Conservation (phyloP, 2,888 invertebrate genomes). For the Strigamia crassipes region DNA sequence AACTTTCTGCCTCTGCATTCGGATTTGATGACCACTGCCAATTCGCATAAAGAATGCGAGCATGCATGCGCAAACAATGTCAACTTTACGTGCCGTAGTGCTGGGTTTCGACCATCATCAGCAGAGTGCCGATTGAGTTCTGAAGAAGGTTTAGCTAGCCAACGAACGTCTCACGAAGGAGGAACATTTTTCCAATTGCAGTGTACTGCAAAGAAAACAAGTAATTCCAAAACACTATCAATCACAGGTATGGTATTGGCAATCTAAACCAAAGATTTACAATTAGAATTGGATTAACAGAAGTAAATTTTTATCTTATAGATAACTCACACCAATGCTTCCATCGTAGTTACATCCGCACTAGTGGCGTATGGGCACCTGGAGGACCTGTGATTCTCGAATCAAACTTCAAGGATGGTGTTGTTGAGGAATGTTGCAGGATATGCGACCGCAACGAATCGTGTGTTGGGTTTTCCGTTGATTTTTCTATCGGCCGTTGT, state of each 20-base stretch:
- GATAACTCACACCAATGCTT: not conserved
- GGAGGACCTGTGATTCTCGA: constrained; percentile 48
- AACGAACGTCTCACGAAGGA: constrained; percentile 10
- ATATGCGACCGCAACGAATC: constrained; percentile 57
- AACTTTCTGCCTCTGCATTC: constrained; percentile 43
- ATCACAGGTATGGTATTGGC: not conserved
- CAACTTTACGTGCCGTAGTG: constrained; percentile 48
- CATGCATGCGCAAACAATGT: constrained; percentile 43
- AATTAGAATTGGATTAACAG: not conserved
- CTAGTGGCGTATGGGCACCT: constrained; percentile 40
- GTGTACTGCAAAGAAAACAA: constrained; percentile 12
- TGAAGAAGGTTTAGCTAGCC: constrained; percentile 41
- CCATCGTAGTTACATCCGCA: constrained; percentile 4
- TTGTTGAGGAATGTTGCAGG: constrained; percentile 58
- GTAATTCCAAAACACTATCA: not conserved
- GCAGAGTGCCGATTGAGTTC: constrained; percentile 49
- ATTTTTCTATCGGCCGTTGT: constrained; percentile 50
- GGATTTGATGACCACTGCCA: constrained; percentile 48
- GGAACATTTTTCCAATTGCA: constrained; percentile 26
- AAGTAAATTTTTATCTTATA: not conserved
- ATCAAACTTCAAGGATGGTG: constrained; percentile 55
- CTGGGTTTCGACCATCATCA: constrained; percentile 48
- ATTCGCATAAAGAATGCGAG: constrained; percentile 49
- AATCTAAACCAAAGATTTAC: not conserved
- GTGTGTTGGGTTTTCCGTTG: constrained; percentile 60